Evolutionary conservation across 1,140 invertebrate genomes (phyloP).

Genomic region (Apis cerana): DNA sequence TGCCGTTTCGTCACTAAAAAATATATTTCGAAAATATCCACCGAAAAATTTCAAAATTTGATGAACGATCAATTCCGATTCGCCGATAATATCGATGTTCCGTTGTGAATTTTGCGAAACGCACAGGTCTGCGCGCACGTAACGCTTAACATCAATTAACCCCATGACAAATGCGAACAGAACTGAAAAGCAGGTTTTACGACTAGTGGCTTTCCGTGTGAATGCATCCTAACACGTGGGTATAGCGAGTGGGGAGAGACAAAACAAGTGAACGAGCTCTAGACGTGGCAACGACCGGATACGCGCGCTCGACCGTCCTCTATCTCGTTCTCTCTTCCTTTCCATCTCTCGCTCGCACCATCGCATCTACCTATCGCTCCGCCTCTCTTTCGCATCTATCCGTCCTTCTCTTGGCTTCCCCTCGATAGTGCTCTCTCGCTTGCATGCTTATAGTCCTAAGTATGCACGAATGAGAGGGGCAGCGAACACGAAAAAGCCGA

Average conservation of each 20-base stretch:
- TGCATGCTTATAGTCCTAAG: slow-evolving; percentile 35
- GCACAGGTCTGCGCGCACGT: neutral
- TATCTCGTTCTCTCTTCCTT: slow-evolving; percentile 47
- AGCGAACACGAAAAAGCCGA: slow-evolving; percentile 37
- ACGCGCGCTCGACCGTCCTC: slow-evolving; percentile 69
- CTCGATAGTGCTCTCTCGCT: slow-evolving; percentile 39
- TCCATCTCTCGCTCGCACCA: slow-evolving; percentile 28
- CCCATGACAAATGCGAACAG: slow-evolving; percentile 36
- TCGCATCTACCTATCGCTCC: neutral
- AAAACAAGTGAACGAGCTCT: slow-evolving; percentile 78
- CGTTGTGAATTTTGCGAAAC: neutral
- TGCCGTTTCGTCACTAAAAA: no score
- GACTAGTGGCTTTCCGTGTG: slow-evolving; percentile 50
- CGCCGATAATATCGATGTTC: neutral
- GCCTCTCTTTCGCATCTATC: neutral
- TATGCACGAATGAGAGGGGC: slow-evolving; percentile 59
- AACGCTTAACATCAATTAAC: slow-evolving; percentile 43
- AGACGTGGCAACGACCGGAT: slow-evolving; percentile 79
- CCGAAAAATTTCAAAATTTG: neutral
- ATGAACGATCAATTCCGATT: neutral
- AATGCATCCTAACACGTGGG: slow-evolving; percentile 55
- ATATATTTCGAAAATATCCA: neutral
- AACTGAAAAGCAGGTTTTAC: slow-evolving; percentile 43
- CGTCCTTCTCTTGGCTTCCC: neutral
- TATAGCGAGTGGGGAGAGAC: slow-evolving; percentile 63